Percentiles rank a stretch among this genome's conserved stretches.
phyloP scores from a whole-genome alignment of 2,113 vertebrate genomes.

The Anoplopoma fimbria region DNA sequence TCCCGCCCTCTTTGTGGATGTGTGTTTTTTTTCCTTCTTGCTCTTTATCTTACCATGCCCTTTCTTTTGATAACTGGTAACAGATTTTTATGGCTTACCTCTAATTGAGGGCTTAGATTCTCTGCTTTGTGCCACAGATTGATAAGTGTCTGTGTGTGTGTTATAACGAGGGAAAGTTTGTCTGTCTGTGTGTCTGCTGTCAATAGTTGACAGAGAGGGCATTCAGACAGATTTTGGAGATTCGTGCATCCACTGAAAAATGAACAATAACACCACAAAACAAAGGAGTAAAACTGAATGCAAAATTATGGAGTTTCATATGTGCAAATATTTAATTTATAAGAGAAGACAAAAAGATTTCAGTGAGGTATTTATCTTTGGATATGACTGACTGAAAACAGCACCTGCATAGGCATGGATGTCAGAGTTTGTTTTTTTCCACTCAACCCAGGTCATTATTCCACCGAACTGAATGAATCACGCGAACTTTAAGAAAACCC shows the following conservation, averaged over 20 bases:
- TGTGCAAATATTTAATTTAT: conserved; percentile 39
- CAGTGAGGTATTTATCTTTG: conserved; percentile 34
- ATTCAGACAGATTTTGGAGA: conserved; percentile 7
- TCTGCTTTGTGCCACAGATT: conserved; percentile 21
- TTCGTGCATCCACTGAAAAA: conserved; percentile 25
- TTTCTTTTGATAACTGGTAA: conserved; percentile 51
- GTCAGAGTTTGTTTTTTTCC: conserved; percentile 24
- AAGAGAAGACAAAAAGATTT: conserved; percentile 34
- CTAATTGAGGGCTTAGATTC: conserved; percentile 16
- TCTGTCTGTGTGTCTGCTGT: conserved; percentile 18
- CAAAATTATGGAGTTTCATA: conserved; percentile 3
- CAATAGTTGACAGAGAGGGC: conserved; percentile 11
- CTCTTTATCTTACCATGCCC: background rate
- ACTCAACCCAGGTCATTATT: conserved; percentile 36
- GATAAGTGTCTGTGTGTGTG: background rate
- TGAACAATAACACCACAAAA: conserved; percentile 4
- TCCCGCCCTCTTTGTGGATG: conserved; percentile 43
- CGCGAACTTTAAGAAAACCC: conserved; percentile 46
- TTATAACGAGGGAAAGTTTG: background rate
- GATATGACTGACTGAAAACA: conserved; percentile 40
- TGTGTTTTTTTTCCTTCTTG: conserved; percentile 41
- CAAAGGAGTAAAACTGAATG: conserved; percentile 22
- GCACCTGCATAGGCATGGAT: conserved; percentile 55
- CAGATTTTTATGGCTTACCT: conserved; percentile 37
- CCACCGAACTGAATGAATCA: conserved; percentile 48